Evolutionary conservation across 2,113 vertebrate species (phyloP).

Genomic region (Actenoides hombroni): DNA sequence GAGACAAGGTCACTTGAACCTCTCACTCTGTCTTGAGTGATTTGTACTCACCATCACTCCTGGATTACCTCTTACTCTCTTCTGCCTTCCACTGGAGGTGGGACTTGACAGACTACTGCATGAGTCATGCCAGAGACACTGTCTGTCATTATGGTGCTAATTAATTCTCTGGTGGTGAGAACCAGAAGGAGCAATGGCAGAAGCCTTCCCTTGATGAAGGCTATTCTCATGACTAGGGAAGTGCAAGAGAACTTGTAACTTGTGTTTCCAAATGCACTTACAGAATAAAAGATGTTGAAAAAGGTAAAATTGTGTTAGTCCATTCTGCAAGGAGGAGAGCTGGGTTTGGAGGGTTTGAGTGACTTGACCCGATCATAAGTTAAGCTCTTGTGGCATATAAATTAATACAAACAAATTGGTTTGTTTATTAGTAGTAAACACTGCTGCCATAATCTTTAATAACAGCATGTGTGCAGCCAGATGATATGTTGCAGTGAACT

Average conservation of each 20-base stretch:
- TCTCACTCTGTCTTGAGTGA: not conserved
- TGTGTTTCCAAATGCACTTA: not conserved
- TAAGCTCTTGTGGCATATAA: not conserved
- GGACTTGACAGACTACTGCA: no score
- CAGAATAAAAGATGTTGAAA: not conserved
- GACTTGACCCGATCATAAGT: not conserved
- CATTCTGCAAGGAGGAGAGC: not conserved
- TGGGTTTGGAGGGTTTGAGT: not conserved
- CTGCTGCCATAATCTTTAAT: not conserved
- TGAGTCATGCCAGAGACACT: not conserved
- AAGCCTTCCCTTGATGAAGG: not conserved
- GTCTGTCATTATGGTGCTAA: rapidly evolving
- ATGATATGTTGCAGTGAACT: not conserved
- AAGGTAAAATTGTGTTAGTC: not conserved
- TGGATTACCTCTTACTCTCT: not conserved
- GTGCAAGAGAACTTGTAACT: not conserved
- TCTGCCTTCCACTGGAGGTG: not conserved
- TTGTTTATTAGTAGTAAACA: not conserved
- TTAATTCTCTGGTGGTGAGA: not conserved
- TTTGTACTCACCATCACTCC: not conserved
- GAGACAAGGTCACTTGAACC: not conserved
- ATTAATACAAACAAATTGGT: not conserved
- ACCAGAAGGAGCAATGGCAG: not conserved
- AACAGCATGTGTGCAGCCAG: not conserved
- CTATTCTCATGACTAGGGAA: not conserved